Base-by-base conservation (phyloP, 2,113 vertebrate genomes). In the Pipa parva region DNA sequence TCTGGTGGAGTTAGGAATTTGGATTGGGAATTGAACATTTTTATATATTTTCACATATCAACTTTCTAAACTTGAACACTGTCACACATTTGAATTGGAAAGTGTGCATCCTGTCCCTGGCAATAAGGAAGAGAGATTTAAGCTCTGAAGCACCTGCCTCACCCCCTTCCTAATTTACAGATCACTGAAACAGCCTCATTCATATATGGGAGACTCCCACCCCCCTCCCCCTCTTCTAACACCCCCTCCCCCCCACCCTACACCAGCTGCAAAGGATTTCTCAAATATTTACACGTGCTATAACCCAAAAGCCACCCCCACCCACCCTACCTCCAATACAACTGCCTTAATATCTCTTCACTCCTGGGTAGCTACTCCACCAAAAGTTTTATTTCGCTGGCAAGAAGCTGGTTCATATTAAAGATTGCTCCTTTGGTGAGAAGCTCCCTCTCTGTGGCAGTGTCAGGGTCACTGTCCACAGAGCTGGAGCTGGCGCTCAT, bases 401-500 rank as follows among this genome's bases (percentile, higher is more conserved):
- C 85, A 84, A 90, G 74, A 74, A 88, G 85, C 83, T 90, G 87
- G 86, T 89, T 91, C 87, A 88, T 90, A 81, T 91, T 91, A 84
- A 88, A 90, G 0, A 90, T 80, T 75, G 78, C 84, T 85, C 82
- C 87, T 87, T 90, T 87, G 81, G 85, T 81, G 74, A 89, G 86
- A 78, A 88, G 80, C 84, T 91, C 86, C 75, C 87, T 84, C 85
- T 89, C 85, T 83, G 86, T 89, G 65, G 65, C 65, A 68, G 65
- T 68, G 84, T 89, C 89, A 80, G 87, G 89, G 85, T 90, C 89
- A 62, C 88, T 89, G 87, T 89, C 89, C 74, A 89, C 88, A 84
- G 89, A 89, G 88, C 88, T 90, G 84, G 89, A 89, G 81, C 89
- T 90, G 72, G 89, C 88, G 74, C 88, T 90, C 88, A 90, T 89